Conservation (phyloP, 2,797 vertebrate species). For the Psittacula derbiana region DNA sequence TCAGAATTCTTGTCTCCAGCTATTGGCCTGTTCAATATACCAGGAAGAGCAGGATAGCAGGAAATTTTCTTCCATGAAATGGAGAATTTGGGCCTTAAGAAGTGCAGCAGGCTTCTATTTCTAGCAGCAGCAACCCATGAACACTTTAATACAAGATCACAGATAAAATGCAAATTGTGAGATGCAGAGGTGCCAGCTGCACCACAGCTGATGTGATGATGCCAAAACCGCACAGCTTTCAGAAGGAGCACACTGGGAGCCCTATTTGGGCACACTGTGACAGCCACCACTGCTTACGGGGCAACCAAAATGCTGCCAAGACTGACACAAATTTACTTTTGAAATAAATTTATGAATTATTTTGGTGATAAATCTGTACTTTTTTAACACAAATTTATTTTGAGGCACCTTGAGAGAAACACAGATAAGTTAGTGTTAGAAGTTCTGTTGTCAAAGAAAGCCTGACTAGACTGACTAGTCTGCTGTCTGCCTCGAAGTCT, state of each 20-base stretch:
- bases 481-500: background rate
- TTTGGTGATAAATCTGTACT: background rate
- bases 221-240: rapidly evolving
- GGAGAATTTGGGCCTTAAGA: background rate
- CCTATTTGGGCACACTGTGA: rapidly evolving
- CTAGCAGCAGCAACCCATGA: background rate
- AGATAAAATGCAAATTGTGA: background rate
- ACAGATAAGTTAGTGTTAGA: rapidly evolving
- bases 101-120: background rate
- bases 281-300: background rate
- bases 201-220: background rate
- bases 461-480: rapidly evolving
- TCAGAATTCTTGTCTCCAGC: background rate
- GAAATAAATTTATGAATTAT: rapidly evolving
- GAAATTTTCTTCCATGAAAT: background rate
- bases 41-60: background rate
- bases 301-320: background rate
- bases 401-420: background rate
- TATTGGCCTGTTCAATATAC: background rate
- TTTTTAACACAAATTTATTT: background rate
- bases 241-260: background rate
- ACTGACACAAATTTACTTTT: rapidly evolving
- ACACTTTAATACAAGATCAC: background rate
- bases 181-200: background rate
- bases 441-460: background rate